A percentile compares a stretch with the other conserved stretches of the same genome.
Conservation (phyloP, 2,797 vertebrate genomes). For the Poecilia gillii region DNA sequence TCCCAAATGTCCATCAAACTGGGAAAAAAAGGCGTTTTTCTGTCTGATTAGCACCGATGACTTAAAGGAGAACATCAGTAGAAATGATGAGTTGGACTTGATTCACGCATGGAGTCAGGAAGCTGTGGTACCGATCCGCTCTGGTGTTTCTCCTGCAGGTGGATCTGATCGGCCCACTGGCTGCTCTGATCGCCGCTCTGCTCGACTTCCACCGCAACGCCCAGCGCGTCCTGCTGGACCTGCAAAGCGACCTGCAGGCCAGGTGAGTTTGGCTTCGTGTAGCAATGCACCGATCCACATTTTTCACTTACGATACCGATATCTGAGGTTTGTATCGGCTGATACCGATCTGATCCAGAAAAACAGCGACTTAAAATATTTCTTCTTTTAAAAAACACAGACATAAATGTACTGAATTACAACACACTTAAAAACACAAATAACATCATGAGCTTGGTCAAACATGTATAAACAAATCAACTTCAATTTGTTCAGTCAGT, state of each 20-base stretch:
- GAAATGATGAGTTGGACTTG: neutral
- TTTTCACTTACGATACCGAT: neutral
- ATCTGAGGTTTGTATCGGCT: too few relatives aligned
- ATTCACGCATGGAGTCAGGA: neutral
- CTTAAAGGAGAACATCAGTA: neutral
- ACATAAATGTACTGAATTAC: too few relatives aligned
- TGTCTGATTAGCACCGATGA: neutral
- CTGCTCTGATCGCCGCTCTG: slow-evolving; percentile 84
- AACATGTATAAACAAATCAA: too few relatives aligned
- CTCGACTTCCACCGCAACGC: slow-evolving; percentile 88
- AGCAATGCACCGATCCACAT: neutral
- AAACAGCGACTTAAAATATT: too few relatives aligned
- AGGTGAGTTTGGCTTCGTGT: slow-evolving; percentile 71
- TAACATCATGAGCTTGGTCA: too few relatives aligned
- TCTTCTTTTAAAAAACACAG: too few relatives aligned
- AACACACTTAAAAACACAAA: too few relatives aligned
- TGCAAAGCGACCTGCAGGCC: slow-evolving; percentile 84
- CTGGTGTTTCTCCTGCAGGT: slow-evolving; percentile 70
- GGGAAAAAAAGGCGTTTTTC: too few relatives aligned
- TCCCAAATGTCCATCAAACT: too few relatives aligned
- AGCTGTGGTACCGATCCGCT: neutral
- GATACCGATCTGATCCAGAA: too few relatives aligned
- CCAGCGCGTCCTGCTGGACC: slow-evolving; percentile 83
- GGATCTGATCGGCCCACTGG: slow-evolving; percentile 85
- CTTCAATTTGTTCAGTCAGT: too few relatives aligned